phyloP scores from a whole-genome alignment of 2,888 invertebrate species.

The Zeuzera pyrina region DNA sequence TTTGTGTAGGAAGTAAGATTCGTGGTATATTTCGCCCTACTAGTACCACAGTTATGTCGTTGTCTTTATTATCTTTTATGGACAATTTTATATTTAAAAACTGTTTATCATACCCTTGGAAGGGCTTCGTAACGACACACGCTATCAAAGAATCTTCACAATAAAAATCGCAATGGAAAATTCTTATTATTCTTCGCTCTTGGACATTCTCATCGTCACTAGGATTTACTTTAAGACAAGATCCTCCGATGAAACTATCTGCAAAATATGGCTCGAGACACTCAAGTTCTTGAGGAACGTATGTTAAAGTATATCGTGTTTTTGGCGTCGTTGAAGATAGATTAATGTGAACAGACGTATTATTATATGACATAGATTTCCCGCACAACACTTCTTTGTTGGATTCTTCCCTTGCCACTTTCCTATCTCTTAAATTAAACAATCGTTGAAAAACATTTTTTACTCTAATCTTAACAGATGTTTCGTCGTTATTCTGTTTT shows the following conservation, averaged over 20 bases:
- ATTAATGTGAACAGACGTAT: conserved; percentile 29
- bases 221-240: conserved; percentile 57
- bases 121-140: conserved; percentile 48
- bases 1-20: conserved; percentile 1
- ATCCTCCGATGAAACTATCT: conserved; percentile 68
- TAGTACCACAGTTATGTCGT: conserved; percentile 22
- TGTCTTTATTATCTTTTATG: conserved; percentile 16
- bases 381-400: conserved; percentile 1
- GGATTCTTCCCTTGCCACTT: conserved; percentile 3
- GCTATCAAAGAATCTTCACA: conserved; percentile 31
- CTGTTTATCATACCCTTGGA: conserved; percentile 26
- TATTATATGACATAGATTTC: conserved; percentile 19
- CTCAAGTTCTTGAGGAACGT: conserved; percentile 31
- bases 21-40: conserved; percentile 23
- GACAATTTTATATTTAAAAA: conserved; percentile 33
- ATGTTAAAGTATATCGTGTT: conserved; percentile 23
- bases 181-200: conserved; percentile 28
- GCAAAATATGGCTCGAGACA: conserved; percentile 45
- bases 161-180: conserved; percentile 49
- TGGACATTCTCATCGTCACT: conserved; percentile 25
- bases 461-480: conserved; percentile 20
- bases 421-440: conserved; percentile 7
- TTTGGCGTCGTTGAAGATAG: conserved; percentile 19
- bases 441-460: conserved; percentile 20
- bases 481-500: too few relatives aligned